Conservation (phyloP, 2,113 vertebrate species). For the Symphodus melops region DNA sequence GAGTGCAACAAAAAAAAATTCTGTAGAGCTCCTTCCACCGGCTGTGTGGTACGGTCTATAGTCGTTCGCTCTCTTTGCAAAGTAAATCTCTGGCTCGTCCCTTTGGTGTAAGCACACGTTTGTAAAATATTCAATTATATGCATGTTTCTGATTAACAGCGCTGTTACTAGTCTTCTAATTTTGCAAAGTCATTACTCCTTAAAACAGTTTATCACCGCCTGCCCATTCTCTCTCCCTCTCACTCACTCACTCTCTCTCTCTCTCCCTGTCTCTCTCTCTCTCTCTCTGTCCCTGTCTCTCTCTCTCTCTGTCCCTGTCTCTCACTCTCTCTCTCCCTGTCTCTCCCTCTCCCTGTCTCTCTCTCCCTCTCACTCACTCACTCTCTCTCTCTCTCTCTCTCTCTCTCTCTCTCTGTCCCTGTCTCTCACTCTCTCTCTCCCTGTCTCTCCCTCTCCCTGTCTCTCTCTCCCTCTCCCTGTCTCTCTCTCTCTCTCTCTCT, state of each 20-base stretch:
- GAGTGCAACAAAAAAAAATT: neutral
- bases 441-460: neutral
- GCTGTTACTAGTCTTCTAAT: neutral
- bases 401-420: neutral
- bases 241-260: neutral
- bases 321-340: neutral
- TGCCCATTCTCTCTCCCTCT: too few species aligned
- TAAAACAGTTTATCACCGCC: neutral
- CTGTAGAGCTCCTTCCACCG: constrained; percentile 1
- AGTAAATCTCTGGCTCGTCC: neutral
- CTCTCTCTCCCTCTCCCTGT: neutral
- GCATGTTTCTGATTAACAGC: neutral
- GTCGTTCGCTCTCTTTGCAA: constrained; percentile 5
- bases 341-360: neutral
- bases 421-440: neutral
- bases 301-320: constrained; percentile 14
- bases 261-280: neutral
- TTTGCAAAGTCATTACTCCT: neutral
- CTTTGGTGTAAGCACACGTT: neutral
- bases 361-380: neutral
- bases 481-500: neutral
- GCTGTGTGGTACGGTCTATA: neutral
- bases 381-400: neutral
- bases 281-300: neutral
- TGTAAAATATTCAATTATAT: neutral